phyloP scores from a whole-genome alignment of 2,797 vertebrate genomes.

The Otolemur crassicaudatus region DNA sequence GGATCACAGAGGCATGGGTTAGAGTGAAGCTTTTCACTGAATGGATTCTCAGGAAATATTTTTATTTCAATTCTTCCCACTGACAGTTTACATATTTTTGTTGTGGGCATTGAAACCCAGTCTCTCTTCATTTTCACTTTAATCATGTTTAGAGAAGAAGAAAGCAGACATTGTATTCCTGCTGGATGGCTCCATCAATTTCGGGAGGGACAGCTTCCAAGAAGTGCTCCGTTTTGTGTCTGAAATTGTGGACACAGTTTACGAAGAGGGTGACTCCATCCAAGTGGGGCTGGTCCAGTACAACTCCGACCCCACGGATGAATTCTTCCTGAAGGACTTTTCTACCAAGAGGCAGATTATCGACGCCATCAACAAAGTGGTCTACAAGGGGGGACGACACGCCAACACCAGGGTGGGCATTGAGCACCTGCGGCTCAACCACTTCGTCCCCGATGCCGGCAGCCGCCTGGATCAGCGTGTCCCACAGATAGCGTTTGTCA shows the following conservation, averaged over 20 bases:
- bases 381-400: constrained; percentile 94
- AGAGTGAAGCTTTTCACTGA: background rate
- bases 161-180: constrained; percentile 97
- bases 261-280: constrained; percentile 91
- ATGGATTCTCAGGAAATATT: rapidly evolving
- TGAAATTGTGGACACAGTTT: constrained; percentile 93
- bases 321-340: constrained; percentile 94
- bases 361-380: constrained; percentile 88
- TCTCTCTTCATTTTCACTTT: background rate
- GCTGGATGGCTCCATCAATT: constrained; percentile 96
- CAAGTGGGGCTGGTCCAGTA: constrained; percentile 95
- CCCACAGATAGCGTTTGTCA: constrained; percentile 95
- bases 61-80: background rate
- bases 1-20: background rate
- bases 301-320: constrained; percentile 93
- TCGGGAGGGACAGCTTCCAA: constrained; percentile 92
- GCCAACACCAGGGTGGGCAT: constrained; percentile 94
- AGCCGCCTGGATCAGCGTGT: constrained; percentile 93
- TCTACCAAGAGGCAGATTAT: constrained; percentile 91
- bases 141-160: constrained; percentile 84
- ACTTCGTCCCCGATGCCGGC: constrained; percentile 93
- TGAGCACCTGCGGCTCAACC: constrained; percentile 90
- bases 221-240: constrained; percentile 91
- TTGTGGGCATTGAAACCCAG: background rate
- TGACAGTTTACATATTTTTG: background rate